Percentiles rank a stretch among this genome's conserved stretches.
Evolutionary conservation across 2,113 vertebrate species (phyloP).

Genomic region (Cricetomys ansorgei): DNA sequence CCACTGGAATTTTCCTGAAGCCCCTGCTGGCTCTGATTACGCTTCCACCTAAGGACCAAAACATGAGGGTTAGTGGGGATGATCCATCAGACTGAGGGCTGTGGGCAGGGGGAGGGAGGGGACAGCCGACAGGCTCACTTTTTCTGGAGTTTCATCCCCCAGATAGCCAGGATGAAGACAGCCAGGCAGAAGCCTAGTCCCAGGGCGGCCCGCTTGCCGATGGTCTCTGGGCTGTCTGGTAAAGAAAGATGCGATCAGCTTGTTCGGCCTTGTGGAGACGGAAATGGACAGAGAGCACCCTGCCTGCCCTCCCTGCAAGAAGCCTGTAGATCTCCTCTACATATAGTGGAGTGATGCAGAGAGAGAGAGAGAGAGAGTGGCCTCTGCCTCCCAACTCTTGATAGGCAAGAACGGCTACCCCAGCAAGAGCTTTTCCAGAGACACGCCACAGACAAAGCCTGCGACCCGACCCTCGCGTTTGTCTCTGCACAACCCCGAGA

Average conservation of each 20-base stretch:
- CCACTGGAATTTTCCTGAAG: conserved; percentile 82
- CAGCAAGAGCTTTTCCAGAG: background rate
- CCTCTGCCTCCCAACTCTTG: background rate
- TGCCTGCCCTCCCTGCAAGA: too few relatives aligned
- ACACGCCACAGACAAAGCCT: background rate
- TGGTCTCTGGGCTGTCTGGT: conserved; percentile 67
- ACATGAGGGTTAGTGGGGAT: background rate
- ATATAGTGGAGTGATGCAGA: accelerated
- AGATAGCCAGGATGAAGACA: background rate
- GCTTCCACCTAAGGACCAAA: conserved; percentile 70
- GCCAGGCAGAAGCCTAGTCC: conserved; percentile 55
- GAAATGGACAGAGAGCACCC: background rate
- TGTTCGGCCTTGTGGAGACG: background rate
- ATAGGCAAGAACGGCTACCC: background rate
- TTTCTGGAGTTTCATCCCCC: conserved; percentile 49
- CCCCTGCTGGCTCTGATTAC: conserved; percentile 53
- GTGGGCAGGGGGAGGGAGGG: conserved; percentile 78
- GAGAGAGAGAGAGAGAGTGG: background rate
- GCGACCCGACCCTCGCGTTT: accelerated
- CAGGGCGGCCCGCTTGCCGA: conserved; percentile 7
- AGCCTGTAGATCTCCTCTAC: accelerated
- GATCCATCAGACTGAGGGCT: background rate
- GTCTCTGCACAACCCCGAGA: background rate
- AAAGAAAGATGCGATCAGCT: background rate
- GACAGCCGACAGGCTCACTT: conserved; percentile 86